Percentiles rank a stretch among this genome's conserved stretches.
phyloP scores from a whole-genome alignment of 2,797 vertebrate species.

The Crocidura indochinensis region DNA sequence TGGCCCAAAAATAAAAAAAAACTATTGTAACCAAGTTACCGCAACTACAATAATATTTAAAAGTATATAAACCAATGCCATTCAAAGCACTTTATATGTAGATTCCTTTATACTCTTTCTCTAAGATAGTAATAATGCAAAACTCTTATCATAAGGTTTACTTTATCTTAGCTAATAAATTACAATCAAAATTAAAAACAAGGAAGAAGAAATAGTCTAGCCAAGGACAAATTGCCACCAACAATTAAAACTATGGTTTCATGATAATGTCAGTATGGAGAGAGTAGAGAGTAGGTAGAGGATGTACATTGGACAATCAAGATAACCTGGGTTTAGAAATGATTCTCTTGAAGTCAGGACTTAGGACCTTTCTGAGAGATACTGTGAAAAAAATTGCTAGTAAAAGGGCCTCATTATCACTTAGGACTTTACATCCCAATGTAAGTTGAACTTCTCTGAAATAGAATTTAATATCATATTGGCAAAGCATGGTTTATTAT shows the following conservation, averaged over 20 bases:
- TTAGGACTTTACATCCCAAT: neutral
- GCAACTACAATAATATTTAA: too few species aligned
- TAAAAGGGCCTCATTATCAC: neutral
- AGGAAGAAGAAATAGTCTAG: neutral
- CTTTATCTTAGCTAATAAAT: too few species aligned
- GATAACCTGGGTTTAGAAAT: neutral
- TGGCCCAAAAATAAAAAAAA: too few species aligned
- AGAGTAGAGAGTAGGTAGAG: neutral
- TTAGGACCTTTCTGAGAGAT: neutral
- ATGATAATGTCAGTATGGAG: neutral
- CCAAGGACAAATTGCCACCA: neutral
- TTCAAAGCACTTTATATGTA: too few species aligned
- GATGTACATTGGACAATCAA: neutral
- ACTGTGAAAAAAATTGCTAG: neutral
- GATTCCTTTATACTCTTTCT: too few species aligned
- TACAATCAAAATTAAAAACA: too few species aligned
- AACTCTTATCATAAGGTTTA: too few species aligned
- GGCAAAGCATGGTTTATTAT: neutral
- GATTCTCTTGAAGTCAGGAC: neutral
- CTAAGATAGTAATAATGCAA: too few species aligned
- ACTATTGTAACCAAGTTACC: too few species aligned
- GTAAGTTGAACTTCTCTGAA: neutral
- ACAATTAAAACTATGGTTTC: neutral
- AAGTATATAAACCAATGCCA: too few species aligned
- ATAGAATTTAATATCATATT: slow-evolving; percentile 3